Percentiles rank a stretch among this genome's conserved stretches.
These are phyloP conservation scores for Corythoichthys intestinalis DNA, from an alignment of 2,113 vertebrate species.

Conservation along the genomic window DNA sequence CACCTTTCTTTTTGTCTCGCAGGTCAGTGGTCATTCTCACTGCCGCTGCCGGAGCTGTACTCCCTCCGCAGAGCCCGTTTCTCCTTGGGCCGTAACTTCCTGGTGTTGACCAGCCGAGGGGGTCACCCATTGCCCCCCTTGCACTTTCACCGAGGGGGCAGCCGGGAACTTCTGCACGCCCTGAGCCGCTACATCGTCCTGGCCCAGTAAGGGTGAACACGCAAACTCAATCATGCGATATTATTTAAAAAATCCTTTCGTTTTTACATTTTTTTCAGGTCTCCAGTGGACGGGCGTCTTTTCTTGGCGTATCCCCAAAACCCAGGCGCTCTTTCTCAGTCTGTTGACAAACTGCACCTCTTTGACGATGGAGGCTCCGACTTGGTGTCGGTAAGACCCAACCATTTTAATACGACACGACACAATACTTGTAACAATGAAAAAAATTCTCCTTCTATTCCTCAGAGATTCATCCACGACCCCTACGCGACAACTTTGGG, in stretches of 20 bases:
- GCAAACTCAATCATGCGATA: not conserved
- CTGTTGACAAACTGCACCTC: slow-evolving; percentile 84
- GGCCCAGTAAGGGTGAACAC: slow-evolving; percentile 62
- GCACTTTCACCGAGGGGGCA: slow-evolving; percentile 88
- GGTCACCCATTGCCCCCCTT: slow-evolving; percentile 83
- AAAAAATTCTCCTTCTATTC: not conserved
- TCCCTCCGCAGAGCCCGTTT: slow-evolving; percentile 84
- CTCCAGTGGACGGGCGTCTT: slow-evolving; percentile 82
- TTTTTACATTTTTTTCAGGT: slow-evolving; percentile 64
- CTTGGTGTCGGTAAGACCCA: slow-evolving; percentile 76
- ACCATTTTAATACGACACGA: too few species aligned
- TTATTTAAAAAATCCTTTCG: not conserved
- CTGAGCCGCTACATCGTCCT: slow-evolving; percentile 82
- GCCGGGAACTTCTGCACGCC: slow-evolving; percentile 79
- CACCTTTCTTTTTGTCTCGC: not conserved
- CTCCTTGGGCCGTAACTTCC: slow-evolving; percentile 84
- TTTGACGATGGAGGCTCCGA: slow-evolving; percentile 82
- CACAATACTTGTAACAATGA: too few species aligned
- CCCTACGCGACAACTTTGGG: slow-evolving; percentile 89
- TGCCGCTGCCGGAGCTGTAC: slow-evolving; percentile 85
- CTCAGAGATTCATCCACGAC: slow-evolving; percentile 86
- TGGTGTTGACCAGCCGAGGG: slow-evolving; percentile 84
- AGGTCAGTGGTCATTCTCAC: slow-evolving; percentile 84
- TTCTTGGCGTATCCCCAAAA: slow-evolving; percentile 84
- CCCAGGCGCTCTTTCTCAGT: slow-evolving; percentile 78